These are phyloP conservation scores for Paracentrotus lividus DNA, from an alignment of 53 echinoderm and acorn worm species.

Conservation along the genomic window DNA sequence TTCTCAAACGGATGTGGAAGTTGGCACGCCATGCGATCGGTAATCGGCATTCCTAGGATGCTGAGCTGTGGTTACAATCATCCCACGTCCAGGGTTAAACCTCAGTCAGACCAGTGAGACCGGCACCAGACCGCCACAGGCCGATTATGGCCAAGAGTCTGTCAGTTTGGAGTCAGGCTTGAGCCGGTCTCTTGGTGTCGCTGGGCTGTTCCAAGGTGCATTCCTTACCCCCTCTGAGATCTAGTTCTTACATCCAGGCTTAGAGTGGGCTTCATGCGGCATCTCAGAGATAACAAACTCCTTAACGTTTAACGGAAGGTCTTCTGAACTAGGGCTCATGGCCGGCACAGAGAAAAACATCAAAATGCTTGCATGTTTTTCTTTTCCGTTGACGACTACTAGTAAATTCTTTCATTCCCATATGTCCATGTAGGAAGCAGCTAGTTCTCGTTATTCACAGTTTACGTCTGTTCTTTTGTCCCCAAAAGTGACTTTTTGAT, in stretches of 20 bases:
- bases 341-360: neutral
- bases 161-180: too few species aligned
- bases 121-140: too few species aligned
- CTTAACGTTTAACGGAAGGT: neutral
- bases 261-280: neutral
- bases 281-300: neutral
- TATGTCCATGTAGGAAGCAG: too few species aligned
- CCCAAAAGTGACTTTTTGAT: too few species aligned
- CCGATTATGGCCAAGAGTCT: too few species aligned
- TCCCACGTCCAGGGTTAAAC: slow-evolving; percentile 28
- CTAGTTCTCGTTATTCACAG: too few species aligned
- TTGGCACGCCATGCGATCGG: slow-evolving; percentile 11
- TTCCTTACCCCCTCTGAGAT: slow-evolving; percentile 30
- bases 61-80: slow-evolving; percentile 23
- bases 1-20: neutral
- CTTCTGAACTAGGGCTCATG: neutral
- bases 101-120: too few species aligned
- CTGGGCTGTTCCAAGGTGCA: too few species aligned
- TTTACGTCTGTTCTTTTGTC: too few species aligned
- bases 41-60: slow-evolving; percentile 8
- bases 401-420: too few species aligned
- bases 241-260: slow-evolving; percentile 29
- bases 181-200: too few species aligned
- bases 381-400: neutral
- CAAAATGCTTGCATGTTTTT: neutral